Evolutionary conservation across 2,888 invertebrate species (phyloP).

Genomic region (Sialis fuliginosa): DNA sequence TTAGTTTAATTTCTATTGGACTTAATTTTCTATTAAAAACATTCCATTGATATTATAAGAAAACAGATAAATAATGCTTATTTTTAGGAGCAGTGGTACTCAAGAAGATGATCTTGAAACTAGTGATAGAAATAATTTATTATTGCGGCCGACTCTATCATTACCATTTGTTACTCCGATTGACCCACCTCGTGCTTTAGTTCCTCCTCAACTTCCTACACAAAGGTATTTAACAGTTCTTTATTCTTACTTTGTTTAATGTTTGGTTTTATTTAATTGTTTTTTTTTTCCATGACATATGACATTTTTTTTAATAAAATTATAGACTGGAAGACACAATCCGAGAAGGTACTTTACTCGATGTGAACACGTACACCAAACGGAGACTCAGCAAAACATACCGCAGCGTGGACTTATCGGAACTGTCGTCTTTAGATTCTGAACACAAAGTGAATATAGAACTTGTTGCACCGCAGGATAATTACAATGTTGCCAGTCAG

Average conservation of each 20-base stretch:
- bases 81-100: conserved; percentile 33
- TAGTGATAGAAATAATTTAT: conserved; percentile 17
- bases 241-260: background rate
- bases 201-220: conserved; percentile 1
- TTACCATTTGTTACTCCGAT: conserved; percentile 22
- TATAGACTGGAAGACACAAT: conserved; percentile 15
- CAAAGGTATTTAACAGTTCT: background rate
- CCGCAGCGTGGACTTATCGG: conserved; percentile 21
- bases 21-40: background rate
- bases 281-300: background rate
- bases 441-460: conserved; percentile 34
- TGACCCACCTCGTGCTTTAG: conserved; percentile 8
- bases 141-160: conserved; percentile 25
- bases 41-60: conserved; percentile 4
- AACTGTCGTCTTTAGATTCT: conserved; percentile 14
- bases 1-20: conserved; percentile 4
- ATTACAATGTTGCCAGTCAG: conserved; percentile 21
- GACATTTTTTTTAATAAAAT: conserved; percentile 6
- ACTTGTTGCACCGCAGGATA: conserved; percentile 31
- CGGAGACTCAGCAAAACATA: conserved; percentile 20
- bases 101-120: conserved; percentile 34
- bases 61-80: conserved; percentile 5
- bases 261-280: no score
- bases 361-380: conserved; percentile 21
- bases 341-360: conserved; percentile 20